phyloP scores from a whole-genome alignment of 2,797 vertebrate genomes.

The Valencia hispanica region DNA sequence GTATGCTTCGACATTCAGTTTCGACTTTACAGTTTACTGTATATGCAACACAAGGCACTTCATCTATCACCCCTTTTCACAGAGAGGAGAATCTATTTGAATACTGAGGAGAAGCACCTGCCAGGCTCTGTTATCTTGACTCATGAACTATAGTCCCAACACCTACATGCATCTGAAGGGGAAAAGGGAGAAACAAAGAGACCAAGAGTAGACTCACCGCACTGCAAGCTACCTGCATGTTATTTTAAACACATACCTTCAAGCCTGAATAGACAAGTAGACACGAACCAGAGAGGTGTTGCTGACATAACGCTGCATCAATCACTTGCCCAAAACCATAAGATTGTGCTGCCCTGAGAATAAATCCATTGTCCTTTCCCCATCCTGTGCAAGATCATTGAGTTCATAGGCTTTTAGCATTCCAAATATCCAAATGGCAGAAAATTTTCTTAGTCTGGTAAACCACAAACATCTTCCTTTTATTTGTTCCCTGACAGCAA shows the following conservation, averaged over 20 bases:
- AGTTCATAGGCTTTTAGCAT: constrained; percentile 3
- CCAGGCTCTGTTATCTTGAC: constrained; percentile 69
- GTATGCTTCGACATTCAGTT: not conserved
- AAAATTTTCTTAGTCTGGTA: not conserved
- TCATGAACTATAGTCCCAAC: constrained; percentile 63
- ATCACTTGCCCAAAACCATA: constrained; percentile 37
- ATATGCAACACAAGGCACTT: constrained; percentile 23
- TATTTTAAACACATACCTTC: constrained; percentile 63
- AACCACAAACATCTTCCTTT: not conserved
- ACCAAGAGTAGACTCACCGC: constrained; percentile 45
- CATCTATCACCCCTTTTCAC: constrained; percentile 42
- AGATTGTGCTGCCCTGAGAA: constrained; percentile 37
- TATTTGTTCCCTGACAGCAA: constrained; percentile 13
- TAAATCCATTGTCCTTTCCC: constrained; percentile 33
- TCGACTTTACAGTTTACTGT: constrained; percentile 16
- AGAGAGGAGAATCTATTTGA: constrained; percentile 65
- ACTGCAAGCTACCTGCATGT: constrained; percentile 62
- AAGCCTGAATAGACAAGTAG: constrained; percentile 72
- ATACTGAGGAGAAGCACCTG: constrained; percentile 77
- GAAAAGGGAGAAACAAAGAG: constrained; percentile 37
- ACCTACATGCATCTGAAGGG: constrained; percentile 62
- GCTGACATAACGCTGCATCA: constrained; percentile 47
- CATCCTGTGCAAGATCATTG: not conserved
- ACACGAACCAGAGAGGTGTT: constrained; percentile 53
- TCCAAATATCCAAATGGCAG: not conserved